phyloP scores from a whole-genome alignment of 2,113 vertebrate genomes.

The Anoplopoma fimbria region DNA sequence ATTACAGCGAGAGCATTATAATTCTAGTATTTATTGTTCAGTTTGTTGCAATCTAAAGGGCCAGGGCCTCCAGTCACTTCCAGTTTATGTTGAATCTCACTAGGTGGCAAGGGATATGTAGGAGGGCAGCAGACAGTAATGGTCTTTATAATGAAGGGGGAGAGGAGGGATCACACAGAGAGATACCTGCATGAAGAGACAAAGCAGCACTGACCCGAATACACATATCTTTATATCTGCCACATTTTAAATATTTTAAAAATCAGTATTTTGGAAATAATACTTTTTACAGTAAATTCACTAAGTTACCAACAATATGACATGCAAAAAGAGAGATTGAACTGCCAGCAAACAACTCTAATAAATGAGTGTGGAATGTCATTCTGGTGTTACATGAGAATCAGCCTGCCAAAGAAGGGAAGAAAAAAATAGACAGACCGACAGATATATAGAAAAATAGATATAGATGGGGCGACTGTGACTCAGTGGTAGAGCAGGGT shows the following conservation, averaged over 20 bases:
- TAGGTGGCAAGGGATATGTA: conserved; percentile 67
- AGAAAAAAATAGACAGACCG: neutral
- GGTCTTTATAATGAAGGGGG: conserved; percentile 44
- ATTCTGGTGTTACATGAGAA: neutral
- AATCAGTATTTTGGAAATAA: neutral
- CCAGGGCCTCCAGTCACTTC: conserved; percentile 21
- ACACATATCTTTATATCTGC: neutral
- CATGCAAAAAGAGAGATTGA: neutral
- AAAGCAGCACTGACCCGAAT: neutral
- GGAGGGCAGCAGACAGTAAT: conserved; percentile 58
- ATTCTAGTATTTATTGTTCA: conserved; percentile 15
- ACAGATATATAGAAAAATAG: no score
- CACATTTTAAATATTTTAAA: neutral
- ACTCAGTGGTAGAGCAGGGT: no score
- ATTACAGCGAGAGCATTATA: neutral
- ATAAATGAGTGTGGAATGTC: neutral
- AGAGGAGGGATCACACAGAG: conserved; percentile 13
- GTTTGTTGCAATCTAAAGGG: neutral
- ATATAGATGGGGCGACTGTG: no score
- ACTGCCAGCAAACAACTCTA: neutral
- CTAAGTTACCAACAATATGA: neutral
- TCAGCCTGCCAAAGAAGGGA: no score
- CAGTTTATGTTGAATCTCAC: conserved; percentile 54
- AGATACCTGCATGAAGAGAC: neutral
- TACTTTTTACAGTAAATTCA: neutral